Base-by-base conservation (phyloP, 2,888 invertebrate species). In the Himalopsyche kuldschensis region DNA sequence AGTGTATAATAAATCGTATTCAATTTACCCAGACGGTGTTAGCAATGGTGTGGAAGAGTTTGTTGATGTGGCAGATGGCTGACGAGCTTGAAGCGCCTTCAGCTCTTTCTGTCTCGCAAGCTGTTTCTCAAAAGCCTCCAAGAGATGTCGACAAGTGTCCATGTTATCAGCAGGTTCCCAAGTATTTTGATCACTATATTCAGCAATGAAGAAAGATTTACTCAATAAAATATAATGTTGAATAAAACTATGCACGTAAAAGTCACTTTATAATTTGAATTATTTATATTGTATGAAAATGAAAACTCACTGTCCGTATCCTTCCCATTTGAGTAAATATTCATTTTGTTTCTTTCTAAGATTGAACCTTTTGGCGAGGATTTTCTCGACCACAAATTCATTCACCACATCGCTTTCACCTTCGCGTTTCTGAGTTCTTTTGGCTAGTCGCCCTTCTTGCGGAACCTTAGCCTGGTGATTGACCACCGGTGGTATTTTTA, bases 241-340 rank as follows among this genome's bases (percentile, higher is more conserved):
- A 20, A 20, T 55, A 20, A 55, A 20, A 55, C 55, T 3, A 20
- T 55, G 20, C 35, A 41, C n/a, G n/a, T n/a, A n/a, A 35, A 35
- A 35, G 10, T 35, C 35, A 5, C 35, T 35, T 8, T 35, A 35
- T 35, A 17, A 15, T 78, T 77, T n/a, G 55, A 41, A 78, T 35
- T 4, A 78, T 8, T 85, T 17, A 79, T 20, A 78, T 32, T 32
- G 41, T 3, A 20, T 17, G 20, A 48, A 32, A 41, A 55, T 31
- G 17, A 47, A 32, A 27, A 93, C 94, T 93, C 87, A 95, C 94
- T 95, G 94, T 31, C 94, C 92, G 87, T 94, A 95, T 78, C 95
- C 95, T 88, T 96, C 96, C 97, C 97, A 97, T 89, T 97, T 97
- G 79, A 97, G 93, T 88, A 96, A 91, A 90, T 96, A 97, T 90